Percentiles rank a stretch among this genome's conserved stretches.
Conservation (phyloP, 2,797 vertebrate species). For the Pipistrellus kuhlii region DNA sequence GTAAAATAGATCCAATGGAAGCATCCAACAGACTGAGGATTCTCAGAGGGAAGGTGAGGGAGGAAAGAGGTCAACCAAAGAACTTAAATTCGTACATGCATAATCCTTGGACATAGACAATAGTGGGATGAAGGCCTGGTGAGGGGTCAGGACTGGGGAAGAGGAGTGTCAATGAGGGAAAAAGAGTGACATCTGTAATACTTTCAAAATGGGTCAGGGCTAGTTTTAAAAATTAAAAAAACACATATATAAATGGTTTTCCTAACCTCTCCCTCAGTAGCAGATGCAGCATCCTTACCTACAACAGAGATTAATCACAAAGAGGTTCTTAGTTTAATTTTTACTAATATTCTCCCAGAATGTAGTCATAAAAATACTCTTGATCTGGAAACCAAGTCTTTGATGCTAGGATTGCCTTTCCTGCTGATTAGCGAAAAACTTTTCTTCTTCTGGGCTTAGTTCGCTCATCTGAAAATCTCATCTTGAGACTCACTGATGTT, state of each 20-base stretch:
- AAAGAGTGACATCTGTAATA: too few species aligned
- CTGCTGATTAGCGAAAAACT: neutral
- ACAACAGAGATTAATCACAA: neutral
- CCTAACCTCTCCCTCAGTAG: neutral
- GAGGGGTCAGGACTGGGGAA: too few species aligned
- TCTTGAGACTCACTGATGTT: neutral
- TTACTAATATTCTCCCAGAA: constrained; percentile 13
- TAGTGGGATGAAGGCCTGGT: too few species aligned
- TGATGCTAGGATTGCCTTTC: neutral
- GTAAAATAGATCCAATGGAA: too few species aligned
- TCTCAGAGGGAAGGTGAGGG: too few species aligned
- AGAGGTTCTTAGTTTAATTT: neutral
- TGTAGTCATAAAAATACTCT: neutral
- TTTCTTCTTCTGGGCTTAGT: constrained; percentile 29
- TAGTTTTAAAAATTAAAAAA: too few species aligned
- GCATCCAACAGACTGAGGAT: too few species aligned
- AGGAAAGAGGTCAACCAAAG: too few species aligned
- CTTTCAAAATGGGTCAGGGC: too few species aligned
- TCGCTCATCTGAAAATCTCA: neutral
- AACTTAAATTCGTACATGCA: too few species aligned
- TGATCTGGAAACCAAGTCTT: neutral
- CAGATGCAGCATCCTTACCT: neutral
- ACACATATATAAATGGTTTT: neutral
- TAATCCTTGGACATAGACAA: too few species aligned
- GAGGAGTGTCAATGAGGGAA: too few species aligned